Evolutionary conservation across 64 coral and sea anemone genomes (phyloP), one percentile per base, ranked within the genome.

Genomic region (Pachyseris speciosa): DNA sequence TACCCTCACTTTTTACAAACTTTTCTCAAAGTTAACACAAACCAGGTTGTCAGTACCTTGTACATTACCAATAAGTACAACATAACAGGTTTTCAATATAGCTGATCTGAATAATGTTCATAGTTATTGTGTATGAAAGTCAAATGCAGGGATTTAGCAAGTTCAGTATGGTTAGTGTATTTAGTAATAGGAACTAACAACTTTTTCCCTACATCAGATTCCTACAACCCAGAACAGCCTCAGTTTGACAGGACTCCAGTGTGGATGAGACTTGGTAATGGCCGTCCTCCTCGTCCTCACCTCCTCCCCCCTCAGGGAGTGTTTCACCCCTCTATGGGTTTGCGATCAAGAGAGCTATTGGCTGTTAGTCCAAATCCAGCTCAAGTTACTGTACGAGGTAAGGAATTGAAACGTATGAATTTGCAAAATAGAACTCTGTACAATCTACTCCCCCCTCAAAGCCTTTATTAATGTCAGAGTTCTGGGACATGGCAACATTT

Each of bases 151-250:
- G n/a, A n/a, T n/a, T n/a, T n/a, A n/a, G n/a, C n/a, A n/a, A n/a
- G n/a, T n/a, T n/a, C n/a, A n/a, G n/a, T 32, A 38, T 32, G 20
- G 27, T 20, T 5, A 72, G 20, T 72, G 69, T 8, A 20, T 20
- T 20, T 5, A 16, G 20, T 72, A 40, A 33, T 30, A 27, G 12
- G 27, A 16, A 20, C 33, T 13, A 13, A 33, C 67, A 38, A 5
- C 2, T 28, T 87, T 74, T 58, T 88, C 55, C 19, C n/a, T 42
- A 10, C 22, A 29, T 3, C 30, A 92, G 97, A 99, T 83, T 83
- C 94, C 1, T 99, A 99, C 45, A 99, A 99, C 61, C 97, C 97
- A 68, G 97, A 99, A 60, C 97, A 99, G 30, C 97, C 97, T 17
- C 94, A 95, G 24, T 99, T 99, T 95, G 97, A 99, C 10, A 83